Evolutionary conservation across 2,888 invertebrate species (phyloP).

Genomic region (Empis stercorea): DNA sequence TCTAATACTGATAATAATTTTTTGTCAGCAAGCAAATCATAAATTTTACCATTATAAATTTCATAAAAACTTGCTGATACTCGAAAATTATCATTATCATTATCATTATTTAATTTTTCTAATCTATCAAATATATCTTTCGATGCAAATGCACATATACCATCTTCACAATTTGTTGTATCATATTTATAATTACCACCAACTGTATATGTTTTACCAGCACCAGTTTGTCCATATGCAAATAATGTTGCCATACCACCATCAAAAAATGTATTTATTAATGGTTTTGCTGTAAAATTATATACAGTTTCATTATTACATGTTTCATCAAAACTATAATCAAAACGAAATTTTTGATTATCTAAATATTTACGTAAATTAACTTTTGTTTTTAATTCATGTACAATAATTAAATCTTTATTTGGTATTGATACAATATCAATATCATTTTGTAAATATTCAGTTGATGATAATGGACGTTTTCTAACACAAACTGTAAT

Average conservation of each 20-base stretch:
- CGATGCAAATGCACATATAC: constrained; percentile 90
- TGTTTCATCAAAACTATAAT: constrained; percentile 90
- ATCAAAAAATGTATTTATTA: constrained; percentile 91
- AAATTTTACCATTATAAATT: constrained; percentile 92
- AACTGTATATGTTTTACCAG: constrained; percentile 91
- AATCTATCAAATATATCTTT: constrained; percentile 76
- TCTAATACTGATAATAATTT: constrained; percentile 82
- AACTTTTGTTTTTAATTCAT: constrained; percentile 83
- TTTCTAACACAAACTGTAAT: constrained; percentile 94
- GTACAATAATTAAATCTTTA: constrained; percentile 76
- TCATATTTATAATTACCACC: constrained; percentile 86
- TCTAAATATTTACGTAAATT: constrained; percentile 94
- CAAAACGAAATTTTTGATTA: constrained; percentile 90
- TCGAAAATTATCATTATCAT: constrained; percentile 65
- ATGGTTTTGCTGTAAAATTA: constrained; percentile 45
- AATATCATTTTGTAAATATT: constrained; percentile 66
- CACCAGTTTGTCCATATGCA: constrained; percentile 95
- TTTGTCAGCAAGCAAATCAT: constrained; percentile 74
- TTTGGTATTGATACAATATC: constrained; percentile 90
- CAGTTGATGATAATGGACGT: constrained; percentile 85
- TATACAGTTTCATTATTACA: constrained; percentile 88
- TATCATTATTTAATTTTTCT: constrained; percentile 60
- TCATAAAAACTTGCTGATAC: constrained; percentile 93
- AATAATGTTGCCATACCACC: constrained; percentile 97
- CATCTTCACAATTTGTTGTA: constrained; percentile 84